Base-by-base conservation (phyloP, 1,140 invertebrate species). In the Thaumatotibia leucotreta region DNA sequence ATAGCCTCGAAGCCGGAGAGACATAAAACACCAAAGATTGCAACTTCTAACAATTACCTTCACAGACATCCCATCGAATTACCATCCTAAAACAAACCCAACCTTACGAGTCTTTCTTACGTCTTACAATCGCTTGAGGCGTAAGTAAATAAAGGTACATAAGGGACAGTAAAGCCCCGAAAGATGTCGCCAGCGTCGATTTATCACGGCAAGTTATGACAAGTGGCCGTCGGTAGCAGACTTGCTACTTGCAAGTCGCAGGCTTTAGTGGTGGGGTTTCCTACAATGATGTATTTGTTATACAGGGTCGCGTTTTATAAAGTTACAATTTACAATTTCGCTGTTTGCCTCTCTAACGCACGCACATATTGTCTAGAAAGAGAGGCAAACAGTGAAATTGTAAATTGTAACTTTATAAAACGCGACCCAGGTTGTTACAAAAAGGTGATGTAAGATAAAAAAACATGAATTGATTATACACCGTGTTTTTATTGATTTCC, bases 111-210 rank as follows among this genome's bases (percentile, higher is more conserved):
- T 5, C 52, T 29, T 27, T 1, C 9, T 58, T 31, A 45, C 2
- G n/a, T 6, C 8, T 17, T 24, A 58, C 8, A 58, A 29, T 29
- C 3, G n/a, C 52, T n/a, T 20, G 39, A 5, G 20, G 20, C 8
- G n/a, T 29, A 24, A 14, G 52, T 58, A 58, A 58, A 58, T 58
- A 58, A 27, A 58, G 11, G 52, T 58, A 58, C 52, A 58, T 58
- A 58, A 58, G 52, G 23, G 23, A 27, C 24, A 58, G 8, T 58
- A 58, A 29, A 23, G 24, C 8, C 52, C 23, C 24, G 24, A 11
- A 27, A 58, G 52, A 58, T 58, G 52, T 58, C 52, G 52, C 52
- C 24, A 58, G 23, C 17, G 23, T 58, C 52, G 52, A 58, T 58
- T 58, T 58, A 58, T 58, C 52, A 58, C 52, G 50, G 49, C 22